Evolutionary conservation across 2,797 vertebrate genomes (phyloP).

Genomic region (Micropoecilia bifurca): DNA sequence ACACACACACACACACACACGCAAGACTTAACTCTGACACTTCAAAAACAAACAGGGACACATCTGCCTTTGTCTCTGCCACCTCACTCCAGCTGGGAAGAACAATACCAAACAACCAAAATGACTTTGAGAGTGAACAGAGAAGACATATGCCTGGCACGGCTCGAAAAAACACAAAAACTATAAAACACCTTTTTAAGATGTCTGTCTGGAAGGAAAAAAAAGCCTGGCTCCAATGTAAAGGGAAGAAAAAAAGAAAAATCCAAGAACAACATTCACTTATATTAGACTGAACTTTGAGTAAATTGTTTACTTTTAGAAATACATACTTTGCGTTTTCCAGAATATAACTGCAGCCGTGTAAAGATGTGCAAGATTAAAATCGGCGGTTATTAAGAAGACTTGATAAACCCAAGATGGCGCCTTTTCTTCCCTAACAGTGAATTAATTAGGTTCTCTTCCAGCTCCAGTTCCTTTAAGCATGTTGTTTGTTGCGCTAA

Average conservation of each 20-base stretch:
- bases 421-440: constrained; percentile 4
- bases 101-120: constrained; percentile 63
- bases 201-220: constrained; percentile 20
- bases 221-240: constrained; percentile 23
- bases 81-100: constrained; percentile 62
- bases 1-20: constrained; percentile 48
- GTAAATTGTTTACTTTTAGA: neutral
- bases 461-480: neutral
- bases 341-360: neutral
- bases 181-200: constrained; percentile 44
- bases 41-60: constrained; percentile 73
- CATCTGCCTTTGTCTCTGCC: constrained; percentile 75
- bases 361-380: neutral
- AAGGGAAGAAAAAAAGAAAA: neutral
- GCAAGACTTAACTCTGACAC: constrained; percentile 68
- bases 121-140: constrained; percentile 63
- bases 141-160: constrained; percentile 47
- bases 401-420: neutral
- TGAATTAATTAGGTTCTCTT: neutral
- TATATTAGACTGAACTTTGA: neutral
- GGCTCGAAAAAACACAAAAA: constrained; percentile 42
- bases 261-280: neutral
- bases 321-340: neutral
- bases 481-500: neutral
- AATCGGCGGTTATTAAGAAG: neutral